Evolutionary conservation across 2,888 invertebrate species (phyloP).

Genomic region (Coelogynopora nodosa): DNA sequence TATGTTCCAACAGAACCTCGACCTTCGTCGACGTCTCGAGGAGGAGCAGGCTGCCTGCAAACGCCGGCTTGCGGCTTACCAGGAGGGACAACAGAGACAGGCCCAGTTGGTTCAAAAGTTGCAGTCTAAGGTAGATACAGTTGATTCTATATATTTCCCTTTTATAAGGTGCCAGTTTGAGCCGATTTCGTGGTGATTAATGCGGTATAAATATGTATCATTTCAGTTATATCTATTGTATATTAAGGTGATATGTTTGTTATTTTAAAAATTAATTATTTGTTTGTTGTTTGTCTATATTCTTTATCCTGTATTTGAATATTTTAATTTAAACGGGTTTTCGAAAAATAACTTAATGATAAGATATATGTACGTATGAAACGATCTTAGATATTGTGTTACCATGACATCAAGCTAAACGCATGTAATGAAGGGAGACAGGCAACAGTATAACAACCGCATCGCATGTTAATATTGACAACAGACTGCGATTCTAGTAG

Average conservation of each 20-base stretch:
- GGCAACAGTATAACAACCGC: too few species aligned
- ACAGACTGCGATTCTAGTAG: too few species aligned
- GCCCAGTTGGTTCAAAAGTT: conserved; percentile 84
- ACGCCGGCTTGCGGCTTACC: conserved; percentile 66
- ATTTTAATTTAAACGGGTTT: too few species aligned
- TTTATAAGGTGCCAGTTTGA: too few species aligned
- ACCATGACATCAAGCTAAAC: too few species aligned
- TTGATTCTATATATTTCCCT: neutral
- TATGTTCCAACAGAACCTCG: conserved; percentile 61
- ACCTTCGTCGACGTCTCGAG: conserved; percentile 65
- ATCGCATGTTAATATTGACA: too few species aligned
- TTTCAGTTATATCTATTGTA: neutral
- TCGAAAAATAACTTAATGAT: too few species aligned
- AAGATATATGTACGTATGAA: too few species aligned
- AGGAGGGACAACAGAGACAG: conserved; percentile 87
- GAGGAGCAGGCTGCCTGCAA: conserved; percentile 62
- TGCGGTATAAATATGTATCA: neutral
- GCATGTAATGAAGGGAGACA: too few species aligned
- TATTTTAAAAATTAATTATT: neutral
- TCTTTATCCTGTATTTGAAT: too few species aligned
- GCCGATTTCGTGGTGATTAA: neutral
- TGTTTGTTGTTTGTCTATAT: neutral
- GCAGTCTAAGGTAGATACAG: conserved; percentile 74
- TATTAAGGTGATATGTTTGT: neutral
- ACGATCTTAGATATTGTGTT: too few species aligned